phyloP scores from a whole-genome alignment of 2,113 vertebrate genomes.

The Calidris pygmaea region DNA sequence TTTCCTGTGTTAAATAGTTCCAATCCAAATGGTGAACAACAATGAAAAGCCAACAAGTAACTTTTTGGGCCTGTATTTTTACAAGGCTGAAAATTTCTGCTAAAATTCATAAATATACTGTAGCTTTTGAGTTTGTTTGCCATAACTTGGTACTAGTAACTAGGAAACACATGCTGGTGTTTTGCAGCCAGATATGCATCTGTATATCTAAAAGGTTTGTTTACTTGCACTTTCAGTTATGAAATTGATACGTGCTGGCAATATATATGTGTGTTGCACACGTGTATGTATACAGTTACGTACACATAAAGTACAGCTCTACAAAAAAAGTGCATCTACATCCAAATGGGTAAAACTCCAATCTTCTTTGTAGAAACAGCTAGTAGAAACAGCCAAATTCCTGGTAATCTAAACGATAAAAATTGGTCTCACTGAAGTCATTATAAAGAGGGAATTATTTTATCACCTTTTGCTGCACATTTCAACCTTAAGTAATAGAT shows the following conservation, averaged over 20 bases:
- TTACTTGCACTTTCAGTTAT: not conserved
- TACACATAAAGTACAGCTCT: not conserved
- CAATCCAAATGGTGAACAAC: not conserved
- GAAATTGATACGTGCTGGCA: not conserved
- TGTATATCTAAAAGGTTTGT: not conserved
- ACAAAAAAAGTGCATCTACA: not conserved
- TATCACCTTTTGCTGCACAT: fast-evolving
- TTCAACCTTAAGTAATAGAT: not conserved
- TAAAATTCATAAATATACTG: not conserved
- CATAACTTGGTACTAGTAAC: not conserved
- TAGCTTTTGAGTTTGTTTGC: not conserved
- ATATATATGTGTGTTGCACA: fast-evolving
- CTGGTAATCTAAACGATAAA: not conserved
- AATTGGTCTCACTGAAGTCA: not conserved
- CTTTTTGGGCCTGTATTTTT: not conserved
- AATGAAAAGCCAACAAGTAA: not conserved
- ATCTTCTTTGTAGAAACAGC: not conserved
- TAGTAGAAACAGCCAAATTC: not conserved
- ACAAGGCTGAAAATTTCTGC: not conserved
- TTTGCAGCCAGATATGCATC: not conserved
- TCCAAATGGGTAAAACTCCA: not conserved
- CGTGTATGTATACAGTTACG: fast-evolving
- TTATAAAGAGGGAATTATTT: not conserved
- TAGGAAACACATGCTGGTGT: not conserved
- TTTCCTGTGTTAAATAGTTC: not conserved